These are phyloP conservation scores for Anadara kagoshimensis DNA, from an alignment of 1,140 invertebrate species.

Conservation along the genomic window DNA sequence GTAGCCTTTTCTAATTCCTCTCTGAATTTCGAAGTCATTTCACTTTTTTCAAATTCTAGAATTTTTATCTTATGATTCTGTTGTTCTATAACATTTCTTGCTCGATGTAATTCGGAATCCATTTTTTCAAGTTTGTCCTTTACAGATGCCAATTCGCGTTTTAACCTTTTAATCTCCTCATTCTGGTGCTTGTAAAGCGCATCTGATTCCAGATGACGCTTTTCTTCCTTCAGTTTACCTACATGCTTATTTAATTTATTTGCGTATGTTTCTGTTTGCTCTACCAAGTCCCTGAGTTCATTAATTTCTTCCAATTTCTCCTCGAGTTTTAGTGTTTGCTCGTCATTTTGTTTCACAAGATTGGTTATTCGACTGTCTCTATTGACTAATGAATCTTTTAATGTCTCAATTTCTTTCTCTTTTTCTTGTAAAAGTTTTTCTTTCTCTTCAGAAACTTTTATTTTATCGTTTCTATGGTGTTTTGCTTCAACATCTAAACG, in stretches of 20 bases:
- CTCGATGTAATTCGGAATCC: slow-evolving; percentile 55
- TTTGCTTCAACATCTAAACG: slow-evolving; percentile 59
- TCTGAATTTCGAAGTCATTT: slow-evolving; percentile 49
- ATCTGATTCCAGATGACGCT: slow-evolving; percentile 51
- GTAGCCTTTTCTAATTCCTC: slow-evolving; percentile 61
- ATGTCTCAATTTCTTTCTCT: slow-evolving; percentile 54
- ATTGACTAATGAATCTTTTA: slow-evolving; percentile 54
- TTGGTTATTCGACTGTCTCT: slow-evolving; percentile 54
- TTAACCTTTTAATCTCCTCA: slow-evolving; percentile 55
- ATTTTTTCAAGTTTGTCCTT: slow-evolving; percentile 52
- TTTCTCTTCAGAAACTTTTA: slow-evolving; percentile 52
- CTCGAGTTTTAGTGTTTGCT: slow-evolving; percentile 52
- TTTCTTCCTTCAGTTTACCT: slow-evolving; percentile 46
- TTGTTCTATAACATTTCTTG: slow-evolving; percentile 55
- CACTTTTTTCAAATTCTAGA: slow-evolving; percentile 51
- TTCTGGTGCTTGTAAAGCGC: slow-evolving; percentile 54
- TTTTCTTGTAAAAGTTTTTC: slow-evolving; percentile 48
- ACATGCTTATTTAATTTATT: slow-evolving; percentile 55
- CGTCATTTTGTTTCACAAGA: slow-evolving; percentile 41
- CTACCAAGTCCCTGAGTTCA: slow-evolving; percentile 53
- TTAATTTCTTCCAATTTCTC: slow-evolving; percentile 57
- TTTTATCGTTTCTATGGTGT: slow-evolving; percentile 50
- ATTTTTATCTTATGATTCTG: slow-evolving; percentile 53
- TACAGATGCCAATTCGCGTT: slow-evolving; percentile 51
- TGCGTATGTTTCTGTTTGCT: slow-evolving; percentile 60